Percentiles rank a stretch among this genome's conserved stretches.
phyloP scores from a whole-genome alignment of 2,113 vertebrate genomes.

The Lasiurus borealis region DNA sequence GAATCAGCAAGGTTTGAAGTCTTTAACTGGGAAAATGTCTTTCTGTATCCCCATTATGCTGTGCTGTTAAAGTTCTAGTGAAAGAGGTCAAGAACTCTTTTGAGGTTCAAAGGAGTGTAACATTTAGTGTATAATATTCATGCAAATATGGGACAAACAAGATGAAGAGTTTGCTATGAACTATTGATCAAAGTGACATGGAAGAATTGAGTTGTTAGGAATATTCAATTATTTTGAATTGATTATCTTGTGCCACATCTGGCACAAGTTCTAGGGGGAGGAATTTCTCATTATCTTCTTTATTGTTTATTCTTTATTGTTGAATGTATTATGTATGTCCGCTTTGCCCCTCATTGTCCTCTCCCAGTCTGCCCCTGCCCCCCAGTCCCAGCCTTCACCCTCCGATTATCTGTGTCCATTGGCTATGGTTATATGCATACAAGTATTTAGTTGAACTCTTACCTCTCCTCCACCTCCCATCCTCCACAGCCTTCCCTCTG shows the following conservation, averaged over 20 bases:
- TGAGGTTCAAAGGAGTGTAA: conserved; percentile 74
- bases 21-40: conserved; percentile 30
- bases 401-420: too few species aligned
- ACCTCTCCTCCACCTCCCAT: too few species aligned
- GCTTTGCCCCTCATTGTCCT: too few species aligned
- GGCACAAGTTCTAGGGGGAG: conserved; percentile 24
- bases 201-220: conserved; percentile 61
- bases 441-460: too few species aligned
- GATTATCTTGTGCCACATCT: conserved; percentile 57
- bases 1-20: conserved; percentile 60
- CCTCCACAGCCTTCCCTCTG: too few species aligned
- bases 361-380: too few species aligned
- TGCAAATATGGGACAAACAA: conserved; percentile 70
- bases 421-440: too few species aligned
- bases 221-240: conserved; percentile 61
- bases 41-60: conserved; percentile 75
- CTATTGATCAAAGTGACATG: conserved; percentile 66
- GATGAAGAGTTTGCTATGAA: conserved; percentile 66
- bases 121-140: conserved; percentile 71
- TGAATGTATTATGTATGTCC: too few species aligned
- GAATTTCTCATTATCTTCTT: conserved; percentile 25
- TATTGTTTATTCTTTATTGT: not conserved
- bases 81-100: conserved; percentile 71
- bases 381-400: too few species aligned
- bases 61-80: conserved; percentile 72